Evolutionary conservation across 2,888 invertebrate species (phyloP).

Genomic region (Drosophila dives): DNA sequence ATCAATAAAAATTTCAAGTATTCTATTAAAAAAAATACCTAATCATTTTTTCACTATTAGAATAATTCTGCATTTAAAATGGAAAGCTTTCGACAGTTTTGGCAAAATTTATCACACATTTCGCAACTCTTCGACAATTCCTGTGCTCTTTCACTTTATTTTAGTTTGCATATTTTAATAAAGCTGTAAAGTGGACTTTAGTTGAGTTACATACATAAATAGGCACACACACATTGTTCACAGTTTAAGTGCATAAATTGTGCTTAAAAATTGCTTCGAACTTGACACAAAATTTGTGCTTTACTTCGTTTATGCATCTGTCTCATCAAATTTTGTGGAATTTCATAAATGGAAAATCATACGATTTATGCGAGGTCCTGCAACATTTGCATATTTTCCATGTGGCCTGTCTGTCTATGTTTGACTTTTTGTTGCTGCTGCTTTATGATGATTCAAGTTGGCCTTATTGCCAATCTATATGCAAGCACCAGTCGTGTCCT

Average conservation of each 20-base stretch:
- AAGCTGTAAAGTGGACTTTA: slow-evolving; percentile 29
- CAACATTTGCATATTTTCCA: slow-evolving; percentile 70
- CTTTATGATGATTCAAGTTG: slow-evolving; percentile 71
- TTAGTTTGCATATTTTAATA: slow-evolving; percentile 46
- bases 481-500: slow-evolving; percentile 59
- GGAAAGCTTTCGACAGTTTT: too few relatives aligned
- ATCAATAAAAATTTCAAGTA: slow-evolving; percentile 11
- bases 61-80: not conserved
- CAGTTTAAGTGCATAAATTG: slow-evolving; percentile 49
- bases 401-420: slow-evolving; percentile 24
- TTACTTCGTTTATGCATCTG: slow-evolving; percentile 30
- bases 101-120: not conserved
- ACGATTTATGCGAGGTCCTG: slow-evolving; percentile 65
- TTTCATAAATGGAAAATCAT: slow-evolving; percentile 69
- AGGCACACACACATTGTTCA: slow-evolving; percentile 5
- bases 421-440: slow-evolving; percentile 28
- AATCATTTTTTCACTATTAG: not conserved
- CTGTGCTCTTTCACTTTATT: not conserved
- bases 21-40: not conserved
- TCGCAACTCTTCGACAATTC: not conserved
- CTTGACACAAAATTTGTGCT: slow-evolving; percentile 43
- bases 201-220: slow-evolving; percentile 9
- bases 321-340: slow-evolving; percentile 57
- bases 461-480: slow-evolving; percentile 77
- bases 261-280: slow-evolving; percentile 48